phyloP scores from a whole-genome alignment of 2,113 vertebrate species.

The Setophaga coronata region DNA sequence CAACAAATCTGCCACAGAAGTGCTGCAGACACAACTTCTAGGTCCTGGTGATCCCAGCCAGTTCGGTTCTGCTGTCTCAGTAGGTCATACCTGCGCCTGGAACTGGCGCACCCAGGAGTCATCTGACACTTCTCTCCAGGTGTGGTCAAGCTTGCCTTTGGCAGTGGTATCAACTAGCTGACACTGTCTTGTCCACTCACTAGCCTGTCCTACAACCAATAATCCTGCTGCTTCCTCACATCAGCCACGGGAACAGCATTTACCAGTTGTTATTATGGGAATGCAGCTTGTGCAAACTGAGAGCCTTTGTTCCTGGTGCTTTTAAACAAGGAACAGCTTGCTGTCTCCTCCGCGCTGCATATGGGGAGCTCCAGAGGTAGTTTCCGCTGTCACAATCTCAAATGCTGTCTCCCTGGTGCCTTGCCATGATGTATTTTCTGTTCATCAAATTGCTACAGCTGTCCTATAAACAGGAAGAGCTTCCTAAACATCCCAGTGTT shows the following conservation, averaged over 20 bases:
- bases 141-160: background rate
- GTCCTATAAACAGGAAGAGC: slow-evolving; percentile 43
- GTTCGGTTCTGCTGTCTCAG: background rate
- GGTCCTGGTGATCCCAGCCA: background rate
- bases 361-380: slow-evolving; percentile 53
- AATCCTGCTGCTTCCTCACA: background rate
- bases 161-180: background rate
- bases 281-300: slow-evolving; percentile 23
- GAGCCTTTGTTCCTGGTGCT: slow-evolving; percentile 1
- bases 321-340: slow-evolving; percentile 51
- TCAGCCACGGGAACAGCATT: background rate
- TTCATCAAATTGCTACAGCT: slow-evolving; percentile 34
- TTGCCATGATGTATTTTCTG: slow-evolving; percentile 23
- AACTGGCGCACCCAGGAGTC: background rate
- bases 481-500: slow-evolving; percentile 21
- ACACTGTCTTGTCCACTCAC: background rate
- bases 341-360: background rate
- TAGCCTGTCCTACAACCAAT: background rate
- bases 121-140: background rate
- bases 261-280: background rate
- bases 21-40: background rate
- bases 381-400: slow-evolving; percentile 46
- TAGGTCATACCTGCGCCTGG: background rate
- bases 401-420: slow-evolving; percentile 41
- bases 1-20: background rate